Evolutionary conservation across 1,140 invertebrate genomes (phyloP), one percentile per base, ranked within the genome.

Genomic region (Bombus polaris): DNA sequence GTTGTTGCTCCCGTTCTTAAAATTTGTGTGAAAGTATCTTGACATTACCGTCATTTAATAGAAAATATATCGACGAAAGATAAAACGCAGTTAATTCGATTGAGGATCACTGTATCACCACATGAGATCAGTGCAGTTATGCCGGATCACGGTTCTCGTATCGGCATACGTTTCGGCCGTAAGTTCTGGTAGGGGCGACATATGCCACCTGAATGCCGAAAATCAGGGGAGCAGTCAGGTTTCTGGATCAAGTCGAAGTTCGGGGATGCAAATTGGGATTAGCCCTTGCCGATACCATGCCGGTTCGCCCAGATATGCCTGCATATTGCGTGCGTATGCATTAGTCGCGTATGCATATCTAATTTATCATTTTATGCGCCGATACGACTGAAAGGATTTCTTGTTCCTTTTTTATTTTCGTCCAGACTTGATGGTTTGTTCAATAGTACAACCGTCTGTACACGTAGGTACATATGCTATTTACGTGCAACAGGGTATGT

Each of bases 141-240:
- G 88, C 89, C 84, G 89, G 92, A 93, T 93, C 92, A 93, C 92
- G 92, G 77, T 85, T 72, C 81, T 42, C 75, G 74, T 91, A 88
- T 88, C 77, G 74, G 66, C 86, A 57, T 88, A 83, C 66, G 79
- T 77, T 89, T 89, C 59, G 62, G 62, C 39, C 73, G 57, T 82
- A 72, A 80, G 86, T 87, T 81, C 81, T 73, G 81, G 76, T 57
- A 77, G 86, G 91, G 89, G 86, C 92, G 92, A 94, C 94, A 94
- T 94, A 94, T 94, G 93, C 93, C 94, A 94, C 93, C 93, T 94
- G 93, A 94, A 94, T 94, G 86, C 90, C 90, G 83, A 91, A 92
- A 94, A 93, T 93, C 90, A 91, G 90, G 90, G 93, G 92, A 89
- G 89, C 93, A 94, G 93, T 94, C 94, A 94, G 93, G 94, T 94